Evolutionary conservation across 92 coral and sea anemone genomes (phyloP).

Genomic region (Palythoa heliodiscus): DNA sequence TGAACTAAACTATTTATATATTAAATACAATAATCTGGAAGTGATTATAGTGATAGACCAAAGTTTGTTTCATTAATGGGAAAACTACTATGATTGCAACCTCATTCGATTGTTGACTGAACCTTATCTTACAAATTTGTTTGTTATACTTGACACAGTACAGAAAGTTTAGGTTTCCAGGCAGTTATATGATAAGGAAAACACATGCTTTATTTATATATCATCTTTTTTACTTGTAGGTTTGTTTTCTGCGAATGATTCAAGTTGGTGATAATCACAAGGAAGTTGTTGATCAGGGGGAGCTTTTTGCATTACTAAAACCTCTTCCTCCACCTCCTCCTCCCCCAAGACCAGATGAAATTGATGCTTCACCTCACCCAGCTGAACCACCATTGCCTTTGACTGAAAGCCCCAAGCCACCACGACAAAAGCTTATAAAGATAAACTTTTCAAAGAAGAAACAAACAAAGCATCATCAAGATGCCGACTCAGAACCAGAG

Average conservation of each 20-base stretch:
- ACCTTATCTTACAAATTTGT: no score
- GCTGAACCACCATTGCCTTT: not conserved
- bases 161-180: not conserved
- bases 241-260: conserved; percentile 40
- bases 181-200: not conserved
- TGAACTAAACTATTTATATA: no score
- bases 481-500: conserved; percentile 34
- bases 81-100: no score
- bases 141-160: not conserved
- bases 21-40: no score
- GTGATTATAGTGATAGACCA: no score
- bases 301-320: conserved; percentile 10
- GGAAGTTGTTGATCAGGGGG: conserved; percentile 6
- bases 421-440: conserved; percentile 27
- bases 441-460: conserved; percentile 25
- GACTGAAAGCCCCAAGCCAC: conserved; percentile 24
- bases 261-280: conserved; percentile 29
- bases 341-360: conserved; percentile 35
- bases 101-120: no score
- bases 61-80: no score
- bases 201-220: not conserved
- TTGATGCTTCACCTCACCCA: not conserved
- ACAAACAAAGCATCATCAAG: conserved; percentile 15
- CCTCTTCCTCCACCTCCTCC: conserved; percentile 44
- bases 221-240: not conserved